Base-by-base conservation (phyloP, 1,140 invertebrate genomes). In the Drosophila mayri region DNA sequence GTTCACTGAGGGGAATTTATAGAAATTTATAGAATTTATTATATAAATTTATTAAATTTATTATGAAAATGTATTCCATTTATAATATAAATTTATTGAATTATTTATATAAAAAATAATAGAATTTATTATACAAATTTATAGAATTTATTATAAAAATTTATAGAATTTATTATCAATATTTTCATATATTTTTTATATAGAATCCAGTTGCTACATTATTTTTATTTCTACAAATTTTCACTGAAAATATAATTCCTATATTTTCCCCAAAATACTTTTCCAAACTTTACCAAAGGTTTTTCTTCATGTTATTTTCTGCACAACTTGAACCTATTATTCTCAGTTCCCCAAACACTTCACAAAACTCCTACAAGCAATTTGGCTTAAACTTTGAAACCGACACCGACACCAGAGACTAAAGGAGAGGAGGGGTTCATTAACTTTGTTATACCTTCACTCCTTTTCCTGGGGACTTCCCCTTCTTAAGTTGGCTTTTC, bases 301-400 rank as follows among this genome's bases (percentile, higher is more conserved):
- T 49, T 25, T n/a, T 20, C 30, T 20, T 11, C n/a, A 18, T 46
- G 41, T 18, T 9, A 1, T 44, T 35, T 44, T 16, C 18, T 9
- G 4, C 18, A 32, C 6, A 63, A 38, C 37, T 25, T 38, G 38
- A 16, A 4, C n/a, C 22, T 40, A 40, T 49, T 41, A n/a, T 35
- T 12, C n/a, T 68, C 11, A 47, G 25, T 38, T 37, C 1, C 50
- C 37, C 28, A 30, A 57, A 72, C 43, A 59, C 57, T 52, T 52
- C 40, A 16, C 20, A 62, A 37, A 41, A 41, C 68, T 54, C 37
- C 22, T 25, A 9, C 30, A 12, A 44, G 49, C 72, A 67, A 76
- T 76, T 70, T 76, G 72, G 63, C 67, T 72, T 71, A 41, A 72
- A 71, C 66, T 72, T 72, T 72, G 20, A n/a, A n/a, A 37, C 73